Evolutionary conservation across 2,888 invertebrate species (phyloP).

Genomic region (Drosophila antonietae): DNA sequence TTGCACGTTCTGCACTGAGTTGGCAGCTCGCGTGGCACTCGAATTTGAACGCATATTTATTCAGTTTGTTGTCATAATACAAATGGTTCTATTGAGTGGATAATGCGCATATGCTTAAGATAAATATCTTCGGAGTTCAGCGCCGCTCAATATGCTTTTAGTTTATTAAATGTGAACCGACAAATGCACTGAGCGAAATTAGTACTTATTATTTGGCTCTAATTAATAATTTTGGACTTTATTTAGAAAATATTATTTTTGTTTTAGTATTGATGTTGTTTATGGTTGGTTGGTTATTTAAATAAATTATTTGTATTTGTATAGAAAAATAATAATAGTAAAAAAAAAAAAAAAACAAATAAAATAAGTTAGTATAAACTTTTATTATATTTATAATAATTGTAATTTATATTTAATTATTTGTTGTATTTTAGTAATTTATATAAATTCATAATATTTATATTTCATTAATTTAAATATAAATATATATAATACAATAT

Average conservation of each 20-base stretch:
- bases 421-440: too few species aligned
- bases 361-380: too few species aligned
- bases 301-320: too few species aligned
- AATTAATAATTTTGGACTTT: not conserved
- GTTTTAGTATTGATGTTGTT: too few species aligned
- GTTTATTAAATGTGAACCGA: slow-evolving; percentile 67
- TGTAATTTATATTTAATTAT: too few species aligned
- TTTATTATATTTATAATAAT: too few species aligned
- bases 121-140: slow-evolving; percentile 68
- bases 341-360: too few species aligned
- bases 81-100: slow-evolving; percentile 53
- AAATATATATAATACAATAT: too few species aligned
- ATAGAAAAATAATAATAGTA: too few species aligned
- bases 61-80: slow-evolving; percentile 53
- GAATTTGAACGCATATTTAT: slow-evolving; percentile 37
- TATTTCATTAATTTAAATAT: too few species aligned
- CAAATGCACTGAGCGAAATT: slow-evolving; percentile 46
- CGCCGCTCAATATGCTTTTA: slow-evolving; percentile 62
- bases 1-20: slow-evolving; percentile 40
- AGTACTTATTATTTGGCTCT: not conserved
- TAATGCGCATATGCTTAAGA: slow-evolving; percentile 73
- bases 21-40: slow-evolving; percentile 40
- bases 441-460: too few species aligned
- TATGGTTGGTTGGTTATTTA: too few species aligned
- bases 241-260: not conserved